Base-by-base conservation (phyloP, 2,888 invertebrate species). In the Plusia festucae region DNA sequence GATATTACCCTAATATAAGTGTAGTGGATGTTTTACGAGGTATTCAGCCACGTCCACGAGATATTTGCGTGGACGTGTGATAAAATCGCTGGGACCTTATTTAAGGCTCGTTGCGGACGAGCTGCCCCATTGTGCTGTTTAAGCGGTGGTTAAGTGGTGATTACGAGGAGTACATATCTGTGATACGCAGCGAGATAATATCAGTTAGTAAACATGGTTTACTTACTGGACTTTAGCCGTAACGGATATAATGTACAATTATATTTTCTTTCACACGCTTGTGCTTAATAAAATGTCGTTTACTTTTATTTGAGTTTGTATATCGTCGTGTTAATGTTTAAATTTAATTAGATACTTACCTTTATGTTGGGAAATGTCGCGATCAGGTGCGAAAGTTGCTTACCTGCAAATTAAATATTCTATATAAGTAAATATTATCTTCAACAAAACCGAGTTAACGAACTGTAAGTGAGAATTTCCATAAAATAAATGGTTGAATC, bases 21-120 rank as follows among this genome's bases (percentile, higher is more conserved):
- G 86, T 89, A 88, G 89, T 85, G 86, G 88, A 86, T 85, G 86
- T 86, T 91, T 92, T 90, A 91, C 85, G 89, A 90, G 79, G 79
- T 84, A 86, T 90, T 89, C 86, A 83, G 85, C 79, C 82, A 82
- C 82, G 74, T 62, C 69, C 62, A 73, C 73, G 81, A 89, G 89
- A 92, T 91, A 92, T 92, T 91, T 88, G 87, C 86, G 86, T 86
- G 79, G 85, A 88, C 85, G 88, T 89, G 88, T 87, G 90, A 92
- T 92, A 90, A 87, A 87, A 92, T 92, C 89, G 78, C 83, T 69
- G 78, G 73, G 82, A 68, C 83, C 85, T 87, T 87, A 87, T 87
- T 88, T 85, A 87, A 83, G 79, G 80, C 62, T 73, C 61, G 68
- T 63, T 68, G 70, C 70, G 81, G 77, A 72, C 79, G 79, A 84